Evolutionary conservation across 1,140 invertebrate genomes (phyloP), one percentile per base, ranked within the genome.

Genomic region (Coptotermes formosanus): DNA sequence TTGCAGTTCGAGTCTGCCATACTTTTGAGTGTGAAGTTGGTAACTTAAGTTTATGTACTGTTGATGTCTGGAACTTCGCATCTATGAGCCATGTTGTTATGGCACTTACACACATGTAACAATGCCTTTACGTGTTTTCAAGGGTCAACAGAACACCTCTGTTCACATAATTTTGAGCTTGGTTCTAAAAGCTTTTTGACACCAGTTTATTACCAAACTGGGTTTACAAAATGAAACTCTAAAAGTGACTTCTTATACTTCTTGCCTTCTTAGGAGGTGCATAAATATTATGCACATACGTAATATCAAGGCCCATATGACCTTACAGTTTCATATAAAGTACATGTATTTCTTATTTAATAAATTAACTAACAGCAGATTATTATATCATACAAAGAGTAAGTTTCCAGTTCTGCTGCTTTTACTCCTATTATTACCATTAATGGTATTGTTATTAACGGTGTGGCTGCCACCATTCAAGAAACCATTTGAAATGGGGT

Each of bases 351-450:
- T n/a, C 7, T 30, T 14, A 30, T 30, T 7, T 30, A 6, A 75
- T 75, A 19, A 19, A 14, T 59, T 19, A 23, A 30, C 64, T 30
- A 75, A 75, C 30, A 75, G 9, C n/a, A 75, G 25, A 9, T 75
- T 75, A 25, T n/a, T 75, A 75, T 75, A 75, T 75, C 64, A 75
- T 75, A 75, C 64, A 75, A 75, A 75, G 2, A 75, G n/a, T 75
- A 75, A 75, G n/a, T 30, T 75, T 7, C 25, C 64, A n/a, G 64
- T 75, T 75, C n/a, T 25, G n/a, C n/a, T 75, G n/a, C 59, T 64
- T 25, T 64, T 64, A n/a, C 64, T 75, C 25, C 11, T 75, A 75
- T 84, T 84, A 48, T 52, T 52, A 84, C 30, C 32, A 52, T 21
- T 59, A 30, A 30, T 45, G 19, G 30, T 32, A 84, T 59, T 84